Percentiles rank a stretch among this genome's conserved stretches.
Conservation (phyloP, 2,113 vertebrate genomes). For the Leptocoma aspasia region DNA sequence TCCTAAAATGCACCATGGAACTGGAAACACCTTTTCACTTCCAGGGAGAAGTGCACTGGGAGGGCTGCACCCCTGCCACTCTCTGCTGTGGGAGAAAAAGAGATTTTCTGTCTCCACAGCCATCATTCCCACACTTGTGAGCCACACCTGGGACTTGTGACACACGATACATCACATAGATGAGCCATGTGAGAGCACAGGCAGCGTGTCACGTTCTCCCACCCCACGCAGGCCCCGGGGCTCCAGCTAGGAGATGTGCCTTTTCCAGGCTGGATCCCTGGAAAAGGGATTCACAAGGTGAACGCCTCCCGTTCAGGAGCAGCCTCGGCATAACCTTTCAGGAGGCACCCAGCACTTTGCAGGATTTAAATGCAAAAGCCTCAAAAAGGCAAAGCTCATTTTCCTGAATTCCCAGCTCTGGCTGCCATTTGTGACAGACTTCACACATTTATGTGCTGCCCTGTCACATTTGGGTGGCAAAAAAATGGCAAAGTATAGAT, state of each 20-base stretch:
- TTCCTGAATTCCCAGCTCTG: slow-evolving; percentile 59
- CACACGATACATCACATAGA: background rate
- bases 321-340: slow-evolving; percentile 26
- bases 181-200: background rate
- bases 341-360: slow-evolving; percentile 24
- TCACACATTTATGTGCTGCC: slow-evolving; percentile 65
- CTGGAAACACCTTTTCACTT: background rate
- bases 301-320: background rate
- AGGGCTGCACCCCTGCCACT: background rate
- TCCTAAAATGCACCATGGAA: accelerated
- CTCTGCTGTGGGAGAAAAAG: background rate
- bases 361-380: slow-evolving; percentile 54
- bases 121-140: background rate
- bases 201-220: background rate
- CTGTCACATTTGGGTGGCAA: slow-evolving; percentile 65
- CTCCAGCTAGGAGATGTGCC: background rate
- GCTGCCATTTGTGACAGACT: slow-evolving; percentile 65
- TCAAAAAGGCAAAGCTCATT: slow-evolving; percentile 61
- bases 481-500: slow-evolving; percentile 68
- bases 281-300: no score
- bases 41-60: background rate
- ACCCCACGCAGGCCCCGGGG: background rate
- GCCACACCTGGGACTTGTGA: background rate
- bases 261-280: slow-evolving; percentile 36
- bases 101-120: background rate